These are phyloP conservation scores for Rhagonycha lutea DNA, from an alignment of 2,888 invertebrate species.

Conservation along the genomic window DNA sequence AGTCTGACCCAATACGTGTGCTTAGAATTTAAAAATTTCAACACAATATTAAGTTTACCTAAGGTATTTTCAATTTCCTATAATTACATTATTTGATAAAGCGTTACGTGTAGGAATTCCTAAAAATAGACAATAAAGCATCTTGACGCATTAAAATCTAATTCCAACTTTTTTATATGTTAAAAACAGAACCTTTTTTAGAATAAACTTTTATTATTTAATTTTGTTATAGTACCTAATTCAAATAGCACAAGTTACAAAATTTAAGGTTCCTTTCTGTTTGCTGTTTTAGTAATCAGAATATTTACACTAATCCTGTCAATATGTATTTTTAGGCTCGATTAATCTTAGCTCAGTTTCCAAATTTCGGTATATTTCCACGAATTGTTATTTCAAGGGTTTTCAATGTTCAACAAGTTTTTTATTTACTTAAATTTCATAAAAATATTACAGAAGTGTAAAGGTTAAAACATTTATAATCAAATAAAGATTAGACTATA, in stretches of 20 bases:
- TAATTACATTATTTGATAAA: neutral
- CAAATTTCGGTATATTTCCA: neutral
- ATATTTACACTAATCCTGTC: neutral
- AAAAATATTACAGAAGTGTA: neutral
- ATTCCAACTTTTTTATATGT: neutral
- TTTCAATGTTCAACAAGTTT: neutral
- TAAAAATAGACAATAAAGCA: neutral
- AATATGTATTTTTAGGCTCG: neutral
- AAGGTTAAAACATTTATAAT: neutral
- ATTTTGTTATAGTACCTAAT: too few relatives aligned
- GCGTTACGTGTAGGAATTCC: neutral
- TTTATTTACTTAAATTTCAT: neutral
- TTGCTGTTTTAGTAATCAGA: neutral
- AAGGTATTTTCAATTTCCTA: conserved; percentile 2
- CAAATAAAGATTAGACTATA: neutral
- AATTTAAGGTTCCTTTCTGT: neutral
- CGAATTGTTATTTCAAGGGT: neutral
- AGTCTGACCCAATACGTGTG: conserved; percentile 9
- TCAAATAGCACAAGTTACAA: neutral
- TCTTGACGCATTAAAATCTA: neutral
- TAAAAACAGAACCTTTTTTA: neutral
- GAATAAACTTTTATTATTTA: neutral
- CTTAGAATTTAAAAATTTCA: conserved; percentile 9
- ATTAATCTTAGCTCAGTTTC: neutral
- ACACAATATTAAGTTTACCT: conserved; percentile 3